Evolutionary conservation across 2,113 vertebrate species (phyloP), one percentile per base, ranked within the genome.

Genomic region (Bufo gargarizans): DNA sequence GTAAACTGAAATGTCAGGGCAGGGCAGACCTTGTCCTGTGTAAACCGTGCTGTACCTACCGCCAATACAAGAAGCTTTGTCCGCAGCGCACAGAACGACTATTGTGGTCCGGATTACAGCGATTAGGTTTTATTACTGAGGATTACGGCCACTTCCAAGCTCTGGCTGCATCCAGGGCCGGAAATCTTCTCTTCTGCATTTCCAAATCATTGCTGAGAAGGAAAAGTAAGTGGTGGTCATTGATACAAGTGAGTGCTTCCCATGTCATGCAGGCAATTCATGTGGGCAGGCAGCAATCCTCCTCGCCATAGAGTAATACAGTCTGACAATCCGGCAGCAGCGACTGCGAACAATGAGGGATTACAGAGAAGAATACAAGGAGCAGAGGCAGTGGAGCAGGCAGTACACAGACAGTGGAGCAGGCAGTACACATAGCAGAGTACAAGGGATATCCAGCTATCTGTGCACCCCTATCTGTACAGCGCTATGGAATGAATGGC

Each of bases 41-140:
- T 77, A 86, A 63, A 82, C 45, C 13, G 45, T n/a, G 67, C 47
- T 12, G 65, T 50, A 33, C 53, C 71, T 19, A 81, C 19, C 14
- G 67, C 33, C 20, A 63, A 71, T 53, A 84, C 77, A 84, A 13
- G 14, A 33, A 33, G 49, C 82, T 33, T 33, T 33, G 49, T 49
- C 47, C 59, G 5, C 43, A n/a, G 16, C n/a, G 13, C 49, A 83
- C 81, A 83, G 82, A 84, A 69, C 63, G 17, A 55, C 82, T 55
- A 84, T 84, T 84, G 63, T 71, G 67, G 63, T 47, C 47, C 82
- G 71, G 82, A 69, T 69, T 69, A 67, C 67, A 63, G 61, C 8
- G 81, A 83, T 83, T 83, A 67, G 22, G 63, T 67, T 83, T 69
- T 83, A 83, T 83, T 50, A 83, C 43, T 22, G 45, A 2, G 63